These are phyloP conservation scores for Onthophagus taurus DNA, from an alignment of 1,140 invertebrate genomes.

Conservation along the genomic window DNA sequence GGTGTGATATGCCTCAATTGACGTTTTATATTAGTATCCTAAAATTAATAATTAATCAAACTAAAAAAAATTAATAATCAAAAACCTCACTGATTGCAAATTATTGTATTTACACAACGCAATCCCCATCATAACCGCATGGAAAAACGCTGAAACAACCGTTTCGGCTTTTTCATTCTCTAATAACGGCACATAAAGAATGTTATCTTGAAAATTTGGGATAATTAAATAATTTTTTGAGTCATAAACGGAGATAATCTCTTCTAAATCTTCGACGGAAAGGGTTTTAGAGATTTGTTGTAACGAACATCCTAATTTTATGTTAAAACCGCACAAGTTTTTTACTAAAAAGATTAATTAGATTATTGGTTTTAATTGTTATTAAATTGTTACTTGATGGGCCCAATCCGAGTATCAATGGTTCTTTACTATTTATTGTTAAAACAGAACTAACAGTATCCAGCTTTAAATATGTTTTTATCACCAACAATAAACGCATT, in stretches of 20 bases:
- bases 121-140: constrained; percentile 41
- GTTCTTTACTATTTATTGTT: constrained; percentile 48
- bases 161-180: constrained; percentile 36
- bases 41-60: constrained; percentile 16
- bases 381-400: constrained; percentile 33
- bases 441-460: constrained; percentile 41
- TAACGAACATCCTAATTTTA: constrained; percentile 45
- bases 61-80: constrained; percentile 10
- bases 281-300: constrained; percentile 38
- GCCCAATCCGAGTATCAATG: constrained; percentile 45
- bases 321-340: constrained; percentile 43
- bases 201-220: constrained; percentile 35
- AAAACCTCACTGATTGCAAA: constrained; percentile 23
- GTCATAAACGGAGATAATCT: constrained; percentile 35
- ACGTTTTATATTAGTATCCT: constrained; percentile 26
- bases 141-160: constrained; percentile 45
- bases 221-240: constrained; percentile 42
- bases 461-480: constrained; percentile 50
- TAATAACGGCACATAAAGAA: constrained; percentile 41
- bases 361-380: constrained; percentile 5
- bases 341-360: constrained; percentile 33
- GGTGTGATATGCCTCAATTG: constrained; percentile 30
- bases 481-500: constrained; percentile 56
- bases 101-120: constrained; percentile 30
- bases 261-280: constrained; percentile 29